Evolutionary conservation across 2,888 invertebrate genomes (phyloP).

Genomic region (Stenurella melanura): DNA sequence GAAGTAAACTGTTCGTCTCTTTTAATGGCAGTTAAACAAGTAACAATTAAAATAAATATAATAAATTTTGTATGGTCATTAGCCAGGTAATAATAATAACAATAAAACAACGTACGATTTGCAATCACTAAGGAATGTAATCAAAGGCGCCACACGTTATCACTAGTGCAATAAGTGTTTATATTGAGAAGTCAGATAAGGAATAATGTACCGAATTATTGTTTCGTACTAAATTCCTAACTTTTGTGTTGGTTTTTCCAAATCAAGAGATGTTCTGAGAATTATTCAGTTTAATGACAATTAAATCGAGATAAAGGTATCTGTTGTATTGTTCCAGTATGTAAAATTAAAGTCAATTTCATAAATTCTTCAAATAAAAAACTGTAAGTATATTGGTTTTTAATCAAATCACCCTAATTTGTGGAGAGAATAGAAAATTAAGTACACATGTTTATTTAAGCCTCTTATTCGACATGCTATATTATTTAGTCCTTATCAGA

Average conservation of each 20-base stretch:
- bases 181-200: conserved; percentile 27
- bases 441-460: too few relatives aligned
- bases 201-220: conserved; percentile 15
- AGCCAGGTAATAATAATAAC: conserved; percentile 14
- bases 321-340: too few relatives aligned
- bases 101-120: conserved; percentile 14
- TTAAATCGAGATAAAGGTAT: background rate
- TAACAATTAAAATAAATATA: background rate
- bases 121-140: background rate
- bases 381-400: too few relatives aligned
- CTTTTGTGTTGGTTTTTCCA: background rate
- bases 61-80: background rate
- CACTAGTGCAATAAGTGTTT: conserved; percentile 22
- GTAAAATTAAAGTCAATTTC: too few relatives aligned
- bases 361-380: too few relatives aligned
- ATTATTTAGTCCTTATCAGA: too few relatives aligned
- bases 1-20: too few relatives aligned
- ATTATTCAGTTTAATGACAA: background rate
- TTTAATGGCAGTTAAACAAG: background rate
- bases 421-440: too few relatives aligned
- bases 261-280: conserved; percentile 8
- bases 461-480: too few relatives aligned
- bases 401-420: too few relatives aligned
- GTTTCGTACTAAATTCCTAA: conserved; percentile 29
- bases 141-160: conserved; percentile 33